Percentiles rank a stretch among this genome's conserved stretches.
Conservation (phyloP, 2,113 vertebrate genomes). For the Guaruba guarouba region DNA sequence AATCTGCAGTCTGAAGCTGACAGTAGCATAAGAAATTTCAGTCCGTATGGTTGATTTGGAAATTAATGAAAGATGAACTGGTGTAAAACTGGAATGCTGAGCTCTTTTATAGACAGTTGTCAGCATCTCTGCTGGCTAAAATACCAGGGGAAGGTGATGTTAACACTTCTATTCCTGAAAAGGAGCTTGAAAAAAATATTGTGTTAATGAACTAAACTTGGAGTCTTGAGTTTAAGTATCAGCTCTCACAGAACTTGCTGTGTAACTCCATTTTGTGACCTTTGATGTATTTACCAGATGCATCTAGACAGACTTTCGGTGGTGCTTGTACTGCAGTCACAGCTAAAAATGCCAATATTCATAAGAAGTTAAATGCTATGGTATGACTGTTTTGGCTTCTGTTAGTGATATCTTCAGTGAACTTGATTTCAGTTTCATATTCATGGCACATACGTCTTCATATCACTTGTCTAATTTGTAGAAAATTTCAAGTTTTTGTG, state of each 20-base stretch:
- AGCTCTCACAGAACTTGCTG: neutral
- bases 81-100: neutral
- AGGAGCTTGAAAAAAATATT: neutral
- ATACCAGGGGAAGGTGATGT: neutral
- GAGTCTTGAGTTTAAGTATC: neutral
- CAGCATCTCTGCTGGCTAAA: neutral
- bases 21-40: neutral
- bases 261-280: neutral
- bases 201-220: neutral
- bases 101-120: neutral
- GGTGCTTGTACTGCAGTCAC: neutral
- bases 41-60: neutral
- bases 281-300: neutral
- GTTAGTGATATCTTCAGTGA: neutral
- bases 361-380: neutral
- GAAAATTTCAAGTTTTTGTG: neutral
- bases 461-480: neutral
- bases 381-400: neutral
- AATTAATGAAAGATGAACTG: neutral
- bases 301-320: neutral
- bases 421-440: neutral
- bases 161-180: neutral
- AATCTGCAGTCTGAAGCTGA: neutral
- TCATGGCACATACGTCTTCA: neutral
- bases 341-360: neutral